phyloP scores from a whole-genome alignment of 2,888 invertebrate species.

The Leptinotarsa peninsularis region DNA sequence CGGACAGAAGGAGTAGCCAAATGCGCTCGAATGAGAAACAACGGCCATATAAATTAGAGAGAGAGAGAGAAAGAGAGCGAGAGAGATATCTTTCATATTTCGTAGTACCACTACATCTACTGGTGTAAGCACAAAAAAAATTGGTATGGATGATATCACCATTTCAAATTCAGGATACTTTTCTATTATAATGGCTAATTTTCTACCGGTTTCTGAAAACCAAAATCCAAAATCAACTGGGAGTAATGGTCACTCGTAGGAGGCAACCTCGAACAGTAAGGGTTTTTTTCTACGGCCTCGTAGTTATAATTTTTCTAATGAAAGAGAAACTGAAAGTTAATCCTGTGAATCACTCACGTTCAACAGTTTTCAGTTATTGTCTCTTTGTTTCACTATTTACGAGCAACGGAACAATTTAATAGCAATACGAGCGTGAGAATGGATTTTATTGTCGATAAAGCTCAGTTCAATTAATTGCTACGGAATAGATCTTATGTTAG shows the following conservation, averaged over 20 bases:
- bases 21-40: too few relatives aligned
- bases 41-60: too few relatives aligned
- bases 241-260: background rate
- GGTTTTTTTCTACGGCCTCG: background rate
- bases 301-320: background rate
- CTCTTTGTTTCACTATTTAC: conserved; percentile 12
- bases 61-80: too few relatives aligned
- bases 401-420: conserved; percentile 1
- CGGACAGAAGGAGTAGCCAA: too few relatives aligned
- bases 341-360: conserved; percentile 3
- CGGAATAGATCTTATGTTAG: background rate
- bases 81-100: too few relatives aligned
- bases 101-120: too few relatives aligned
- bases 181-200: too few relatives aligned
- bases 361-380: background rate
- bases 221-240: background rate
- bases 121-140: too few relatives aligned
- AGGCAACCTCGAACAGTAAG: background rate
- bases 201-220: too few relatives aligned
- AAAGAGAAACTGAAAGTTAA: conserved; percentile 5
- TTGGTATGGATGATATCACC: too few relatives aligned
- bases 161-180: too few relatives aligned
- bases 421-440: background rate
- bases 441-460: background rate
- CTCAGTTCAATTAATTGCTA: background rate